Evolutionary conservation across 2,113 vertebrate genomes (phyloP).

Genomic region (Epinephelus moara): DNA sequence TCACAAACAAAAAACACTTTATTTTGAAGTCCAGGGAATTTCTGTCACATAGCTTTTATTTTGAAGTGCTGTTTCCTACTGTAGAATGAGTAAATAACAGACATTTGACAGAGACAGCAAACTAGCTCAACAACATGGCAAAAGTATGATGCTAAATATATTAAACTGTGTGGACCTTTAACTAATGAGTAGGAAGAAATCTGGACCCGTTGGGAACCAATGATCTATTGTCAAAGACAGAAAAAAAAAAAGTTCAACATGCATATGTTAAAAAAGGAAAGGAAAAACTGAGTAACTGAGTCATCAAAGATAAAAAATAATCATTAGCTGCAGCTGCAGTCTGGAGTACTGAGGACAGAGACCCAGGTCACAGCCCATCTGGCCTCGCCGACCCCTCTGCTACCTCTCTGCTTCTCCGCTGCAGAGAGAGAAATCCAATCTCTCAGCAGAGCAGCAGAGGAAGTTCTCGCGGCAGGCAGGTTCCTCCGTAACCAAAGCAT

Average conservation of each 20-base stretch:
- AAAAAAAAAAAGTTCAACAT: background rate
- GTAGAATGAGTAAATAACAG: too few species aligned
- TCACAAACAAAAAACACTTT: too few species aligned
- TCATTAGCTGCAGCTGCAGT: background rate
- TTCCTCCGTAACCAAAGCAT: slow-evolving; percentile 76
- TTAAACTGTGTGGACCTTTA: too few species aligned
- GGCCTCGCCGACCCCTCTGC: slow-evolving; percentile 42
- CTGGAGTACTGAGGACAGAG: slow-evolving; percentile 13
- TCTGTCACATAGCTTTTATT: too few species aligned
- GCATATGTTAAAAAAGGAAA: background rate
- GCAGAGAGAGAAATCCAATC: slow-evolving; percentile 70
- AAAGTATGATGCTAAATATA: too few species aligned
- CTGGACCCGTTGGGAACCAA: background rate
- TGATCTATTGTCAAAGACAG: background rate
- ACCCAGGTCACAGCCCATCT: slow-evolving; percentile 47
- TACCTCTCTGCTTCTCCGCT: slow-evolving; percentile 31
- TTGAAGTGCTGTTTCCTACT: too few species aligned
- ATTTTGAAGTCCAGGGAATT: too few species aligned
- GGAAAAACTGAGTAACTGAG: background rate
- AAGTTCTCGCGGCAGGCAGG: slow-evolving; percentile 72
- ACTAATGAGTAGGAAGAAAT: too few species aligned
- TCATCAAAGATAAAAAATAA: background rate
- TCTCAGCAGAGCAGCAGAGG: slow-evolving; percentile 67
- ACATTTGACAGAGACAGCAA: too few species aligned
- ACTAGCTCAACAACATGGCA: too few species aligned